Conservation (phyloP, 2,888 invertebrate genomes). For the Drosophila paramelanica region DNA sequence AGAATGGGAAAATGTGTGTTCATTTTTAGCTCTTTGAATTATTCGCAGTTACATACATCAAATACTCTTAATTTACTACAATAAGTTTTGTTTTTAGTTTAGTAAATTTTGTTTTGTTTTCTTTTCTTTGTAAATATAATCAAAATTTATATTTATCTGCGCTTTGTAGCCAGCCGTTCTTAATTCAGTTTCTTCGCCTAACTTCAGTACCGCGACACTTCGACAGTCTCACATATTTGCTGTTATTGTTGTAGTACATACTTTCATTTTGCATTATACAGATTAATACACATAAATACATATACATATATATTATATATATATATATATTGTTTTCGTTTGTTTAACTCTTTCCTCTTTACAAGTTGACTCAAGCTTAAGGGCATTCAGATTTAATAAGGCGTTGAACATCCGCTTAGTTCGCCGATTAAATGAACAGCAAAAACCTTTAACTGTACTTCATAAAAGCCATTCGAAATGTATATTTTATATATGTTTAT, state of each 20-base stretch:
- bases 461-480: conserved; percentile 56
- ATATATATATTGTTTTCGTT: conserved; percentile 24
- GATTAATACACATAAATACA: not conserved
- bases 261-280: not conserved
- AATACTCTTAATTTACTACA: conserved; percentile 55
- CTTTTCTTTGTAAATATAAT: conserved; percentile 67
- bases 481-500: conserved; percentile 47
- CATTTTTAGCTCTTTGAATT: conserved; percentile 38
- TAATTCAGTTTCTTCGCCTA: conserved; percentile 25
- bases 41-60: conserved; percentile 21
- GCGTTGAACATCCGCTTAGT: conserved; percentile 69
- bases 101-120: conserved; percentile 39
- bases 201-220: conserved; percentile 13
- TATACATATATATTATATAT: conserved; percentile 4
- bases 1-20: conserved; percentile 33
- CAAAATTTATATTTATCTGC: conserved; percentile 61
- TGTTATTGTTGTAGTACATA: conserved; percentile 69
- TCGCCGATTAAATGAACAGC: conserved; percentile 48
- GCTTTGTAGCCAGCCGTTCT: conserved; percentile 9
- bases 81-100: conserved; percentile 42
- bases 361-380: conserved; percentile 21
- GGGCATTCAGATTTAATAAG: conserved; percentile 57
- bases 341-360: conserved; percentile 12
- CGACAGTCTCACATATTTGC: conserved; percentile 76
- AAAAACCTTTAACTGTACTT: conserved; percentile 38